Base-by-base conservation (phyloP, 1,140 invertebrate species). In the Eriocheir sinensis region DNA sequence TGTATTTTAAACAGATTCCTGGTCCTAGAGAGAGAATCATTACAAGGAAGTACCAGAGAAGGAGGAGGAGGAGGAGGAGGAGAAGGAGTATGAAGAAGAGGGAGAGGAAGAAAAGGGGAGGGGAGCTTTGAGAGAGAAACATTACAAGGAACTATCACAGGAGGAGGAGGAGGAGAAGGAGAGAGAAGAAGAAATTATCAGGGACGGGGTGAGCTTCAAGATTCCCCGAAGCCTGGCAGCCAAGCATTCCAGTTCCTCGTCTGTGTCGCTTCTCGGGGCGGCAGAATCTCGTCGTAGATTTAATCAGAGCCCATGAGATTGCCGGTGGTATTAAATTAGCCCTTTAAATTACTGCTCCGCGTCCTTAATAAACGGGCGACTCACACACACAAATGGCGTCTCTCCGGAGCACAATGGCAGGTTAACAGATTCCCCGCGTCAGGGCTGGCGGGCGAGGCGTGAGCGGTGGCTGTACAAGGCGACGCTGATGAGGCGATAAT, bases 221-320 rank as follows among this genome's bases (percentile, higher is more conserved):
- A 72, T n/a, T 21, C 60, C 60, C 60, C n/a, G 60, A 72, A n/a
- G 27, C 60, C 6, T n/a, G 60, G 27, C 60, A 72, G 60, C 60
- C 21, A 72, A 72, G 60, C 21, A n/a, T n/a, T 21, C 8, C 44
- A 15, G 4, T 4, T 48, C 44, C 44, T n/a, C 60, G n/a, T 72
- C 21, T 72, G 60, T 72, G 60, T 72, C 60, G 27, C 60, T 72
- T 72, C 60, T 72, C 60, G 60, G 27, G 21, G 27, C n/a, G 60
- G 60, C 60, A 72, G 60, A 72, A 72, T 72, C 60, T 72, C 60
- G 21, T 72, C 60, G 60, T 72, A 72, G 60, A 72, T 72, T 72
- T 72, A 72, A 72, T 72, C 60, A 72, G 21, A n/a, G n/a, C 60
- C 60, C 60, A 72, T 72, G 60, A 72, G 60, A 72, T 72, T 72